A percentile compares a stretch with the other conserved stretches of the same genome.
Conservation (phyloP, 2,113 vertebrate species). For the Hydrochoerus hydrochaeris region DNA sequence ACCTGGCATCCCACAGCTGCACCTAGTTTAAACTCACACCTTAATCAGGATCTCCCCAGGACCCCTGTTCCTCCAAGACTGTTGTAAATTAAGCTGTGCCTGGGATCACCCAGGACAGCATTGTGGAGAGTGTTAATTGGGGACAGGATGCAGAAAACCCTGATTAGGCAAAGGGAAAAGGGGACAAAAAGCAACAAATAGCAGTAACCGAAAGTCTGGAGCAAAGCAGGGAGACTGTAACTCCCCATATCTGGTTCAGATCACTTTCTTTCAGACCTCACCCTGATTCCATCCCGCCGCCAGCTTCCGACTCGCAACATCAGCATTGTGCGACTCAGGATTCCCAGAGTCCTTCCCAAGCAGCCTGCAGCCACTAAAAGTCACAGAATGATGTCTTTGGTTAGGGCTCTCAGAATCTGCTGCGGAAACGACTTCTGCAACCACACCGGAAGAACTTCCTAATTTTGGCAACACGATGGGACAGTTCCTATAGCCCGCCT, state of each 20-base stretch:
- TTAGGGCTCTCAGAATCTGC: no score
- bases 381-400: neutral
- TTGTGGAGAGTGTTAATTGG: neutral
- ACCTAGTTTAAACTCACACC: neutral
- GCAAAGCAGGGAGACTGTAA: neutral
- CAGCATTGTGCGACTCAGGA: neutral
- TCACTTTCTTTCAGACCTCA: neutral
- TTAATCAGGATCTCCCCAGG: neutral
- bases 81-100: neutral
- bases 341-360: neutral
- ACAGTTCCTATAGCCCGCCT: no score
- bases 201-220: neutral
- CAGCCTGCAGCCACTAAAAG: neutral
- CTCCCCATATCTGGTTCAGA: neutral
- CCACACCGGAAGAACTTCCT: no score
- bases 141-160: neutral
- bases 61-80: neutral
- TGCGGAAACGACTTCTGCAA: no score
- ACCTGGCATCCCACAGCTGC: neutral
- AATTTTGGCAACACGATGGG: no score
- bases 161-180: neutral
- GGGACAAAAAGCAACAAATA: neutral
- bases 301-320: neutral
- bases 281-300: neutral
- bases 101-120: neutral